Conservation (phyloP, 2,797 vertebrate genomes). For the Cynodonichthys magdalenae region DNA sequence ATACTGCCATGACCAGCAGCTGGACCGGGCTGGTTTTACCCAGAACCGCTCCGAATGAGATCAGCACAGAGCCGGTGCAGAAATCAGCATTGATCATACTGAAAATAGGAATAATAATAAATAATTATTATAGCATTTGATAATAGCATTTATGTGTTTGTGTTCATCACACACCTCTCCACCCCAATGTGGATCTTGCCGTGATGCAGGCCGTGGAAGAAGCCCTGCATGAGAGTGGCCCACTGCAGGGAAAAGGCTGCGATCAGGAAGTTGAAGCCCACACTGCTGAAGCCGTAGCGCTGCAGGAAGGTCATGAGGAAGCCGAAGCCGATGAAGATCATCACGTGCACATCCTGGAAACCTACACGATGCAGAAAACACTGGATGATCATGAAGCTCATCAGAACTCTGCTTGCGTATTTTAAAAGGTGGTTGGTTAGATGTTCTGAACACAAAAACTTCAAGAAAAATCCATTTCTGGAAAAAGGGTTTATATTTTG, state of each 20-base stretch:
- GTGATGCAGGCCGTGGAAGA: constrained; percentile 79
- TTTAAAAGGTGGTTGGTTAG: background rate
- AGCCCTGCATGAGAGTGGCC: constrained; percentile 90
- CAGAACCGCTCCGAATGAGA: constrained; percentile 88
- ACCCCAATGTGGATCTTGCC: constrained; percentile 87
- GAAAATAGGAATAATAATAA: constrained; percentile 16
- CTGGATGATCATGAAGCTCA: background rate
- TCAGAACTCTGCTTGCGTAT: background rate
- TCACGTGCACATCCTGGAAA: constrained; percentile 88
- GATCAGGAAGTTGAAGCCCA: constrained; percentile 89
- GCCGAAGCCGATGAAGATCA: constrained; percentile 92
- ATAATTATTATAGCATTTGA: too few relatives aligned
- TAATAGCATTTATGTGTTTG: background rate
- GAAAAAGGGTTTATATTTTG: background rate
- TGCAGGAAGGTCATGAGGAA: constrained; percentile 92
- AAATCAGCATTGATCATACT: constrained; percentile 94
- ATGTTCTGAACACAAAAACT: too few relatives aligned
- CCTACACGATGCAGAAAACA: constrained; percentile 67
- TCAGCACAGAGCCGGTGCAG: constrained; percentile 86
- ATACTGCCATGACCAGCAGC: constrained; percentile 87
- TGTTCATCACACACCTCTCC: constrained; percentile 79
- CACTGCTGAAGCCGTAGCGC: constrained; percentile 85
- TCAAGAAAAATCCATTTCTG: background rate
- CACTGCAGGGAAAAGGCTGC: constrained; percentile 89
- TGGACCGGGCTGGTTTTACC: constrained; percentile 90